Evolutionary conservation across 2,888 invertebrate species (phyloP).

Genomic region (Laothoe populi): DNA sequence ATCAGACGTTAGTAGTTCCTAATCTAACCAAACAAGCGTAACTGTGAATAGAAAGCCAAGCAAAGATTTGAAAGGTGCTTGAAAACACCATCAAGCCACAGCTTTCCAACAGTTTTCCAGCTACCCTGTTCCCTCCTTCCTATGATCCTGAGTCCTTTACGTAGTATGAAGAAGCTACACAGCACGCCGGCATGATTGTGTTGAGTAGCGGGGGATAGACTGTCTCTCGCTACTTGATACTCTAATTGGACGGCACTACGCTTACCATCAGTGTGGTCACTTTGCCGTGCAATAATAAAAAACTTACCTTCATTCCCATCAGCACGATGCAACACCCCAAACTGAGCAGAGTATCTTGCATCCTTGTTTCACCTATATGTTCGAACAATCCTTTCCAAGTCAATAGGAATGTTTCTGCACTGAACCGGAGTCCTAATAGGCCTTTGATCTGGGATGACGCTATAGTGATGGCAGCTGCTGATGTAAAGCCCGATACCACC

Average conservation of each 20-base stretch:
- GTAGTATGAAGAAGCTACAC: too few relatives aligned
- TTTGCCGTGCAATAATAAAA: too few relatives aligned
- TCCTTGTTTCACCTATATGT: conserved; percentile 81
- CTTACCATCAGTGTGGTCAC: too few relatives aligned
- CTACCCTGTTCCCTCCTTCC: too few relatives aligned
- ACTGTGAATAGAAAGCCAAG: conserved; percentile 3
- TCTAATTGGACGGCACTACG: too few relatives aligned
- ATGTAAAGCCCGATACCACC: conserved; percentile 90
- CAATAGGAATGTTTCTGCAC: conserved; percentile 85
- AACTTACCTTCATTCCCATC: conserved; percentile 85
- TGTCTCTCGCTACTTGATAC: too few relatives aligned
- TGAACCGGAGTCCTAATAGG: conserved; percentile 85
- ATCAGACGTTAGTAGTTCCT: not conserved
- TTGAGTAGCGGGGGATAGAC: too few relatives aligned
- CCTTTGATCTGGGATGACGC: conserved; percentile 90
- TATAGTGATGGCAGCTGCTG: conserved; percentile 90
- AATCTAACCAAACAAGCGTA: not conserved
- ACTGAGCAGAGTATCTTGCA: conserved; percentile 87
- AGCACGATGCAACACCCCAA: conserved; percentile 85
- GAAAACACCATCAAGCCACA: too few relatives aligned
- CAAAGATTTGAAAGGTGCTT: too few relatives aligned
- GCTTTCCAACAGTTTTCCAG: too few relatives aligned
- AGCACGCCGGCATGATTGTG: too few relatives aligned
- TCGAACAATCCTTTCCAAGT: conserved; percentile 84
- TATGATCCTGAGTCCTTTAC: too few relatives aligned